Evolutionary conservation across 2,888 invertebrate species (phyloP), one percentile per base, ranked within the genome.

Genomic region (Campoplex capitator): DNA sequence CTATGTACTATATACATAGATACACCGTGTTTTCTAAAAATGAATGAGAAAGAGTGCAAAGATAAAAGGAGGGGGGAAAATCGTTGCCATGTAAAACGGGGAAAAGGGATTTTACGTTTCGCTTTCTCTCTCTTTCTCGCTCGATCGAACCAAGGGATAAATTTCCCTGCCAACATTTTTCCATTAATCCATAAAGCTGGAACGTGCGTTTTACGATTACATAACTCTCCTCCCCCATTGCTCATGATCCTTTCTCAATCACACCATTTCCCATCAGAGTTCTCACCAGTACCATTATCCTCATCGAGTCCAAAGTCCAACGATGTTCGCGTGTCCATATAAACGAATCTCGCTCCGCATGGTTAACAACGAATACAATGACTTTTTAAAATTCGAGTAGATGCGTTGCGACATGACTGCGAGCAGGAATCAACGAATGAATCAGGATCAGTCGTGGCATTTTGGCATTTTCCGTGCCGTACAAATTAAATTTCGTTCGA

Each of bases 251-350:
- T 80, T 68, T 74, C 62, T 32, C 62, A 32, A 73, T 83, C 83
- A 81, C 84, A 88, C 83, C 85, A 85, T 87, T 85, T 87, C 86
- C 85, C 84, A 84, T 68, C 81, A 83, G 85, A 88, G 87, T 88
- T 88, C 85, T 87, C 28, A 75, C 23, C 35, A 48, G 51, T 62
- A 67, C 9, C 48, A 48, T 70, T 54, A 38, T n/a, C 58, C 35
- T n/a, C n/a, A n/a, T n/a, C 28, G 16, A 58, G 23, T 58, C 28
- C 11, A 58, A 23, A 3, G 13, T 58, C 4, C 8, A 9, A 4
- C 23, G 23, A 38, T 1, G 3, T 13, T 11, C 23, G 13, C 23
- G 13, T 58, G 23, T 58, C 58, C 28, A 13, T 13, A 28, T 28
- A 2, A 35, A 38, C 18, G 18, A 38, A 9, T 67, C 18, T 45